Percentiles rank a stretch among this genome's conserved stretches.
phyloP scores from a whole-genome alignment of 2,797 vertebrate species.

The Phoxinus dragarum region DNA sequence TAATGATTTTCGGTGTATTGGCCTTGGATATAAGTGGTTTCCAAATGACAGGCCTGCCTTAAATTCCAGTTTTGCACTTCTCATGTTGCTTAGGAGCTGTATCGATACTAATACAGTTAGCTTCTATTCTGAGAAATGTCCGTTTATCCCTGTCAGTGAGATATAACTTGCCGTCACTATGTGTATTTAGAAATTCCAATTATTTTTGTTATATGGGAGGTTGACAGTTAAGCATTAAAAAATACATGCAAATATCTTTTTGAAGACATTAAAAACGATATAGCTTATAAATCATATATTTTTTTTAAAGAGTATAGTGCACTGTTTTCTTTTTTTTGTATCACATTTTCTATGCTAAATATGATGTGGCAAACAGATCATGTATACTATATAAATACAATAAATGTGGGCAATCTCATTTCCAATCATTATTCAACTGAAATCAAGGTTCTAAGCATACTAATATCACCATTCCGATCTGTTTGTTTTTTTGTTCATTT shows the following conservation, averaged over 20 bases:
- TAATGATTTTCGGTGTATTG: conserved; percentile 15
- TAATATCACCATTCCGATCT: neutral
- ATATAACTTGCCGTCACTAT: neutral
- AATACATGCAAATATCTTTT: neutral
- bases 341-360: neutral
- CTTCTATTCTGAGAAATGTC: conserved; percentile 3
- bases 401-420: neutral
- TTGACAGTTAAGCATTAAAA: neutral
- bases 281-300: neutral
- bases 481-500: neutral
- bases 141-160: conserved; percentile 4
- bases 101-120: conserved; percentile 18
- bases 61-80: conserved; percentile 7
- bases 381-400: neutral
- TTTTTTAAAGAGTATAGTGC: neutral
- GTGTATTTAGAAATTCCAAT: neutral
- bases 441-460: neutral
- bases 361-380: neutral
- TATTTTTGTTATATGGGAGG: neutral
- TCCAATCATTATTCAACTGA: neutral
- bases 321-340: neutral
- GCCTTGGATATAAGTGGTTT: conserved; percentile 31
- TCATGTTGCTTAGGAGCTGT: conserved; percentile 1
- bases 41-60: neutral
- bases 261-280: neutral